Percentiles rank a stretch among this genome's conserved stretches.
Conservation (phyloP, 2,113 vertebrate genomes). For the Ophiodon elongatus region DNA sequence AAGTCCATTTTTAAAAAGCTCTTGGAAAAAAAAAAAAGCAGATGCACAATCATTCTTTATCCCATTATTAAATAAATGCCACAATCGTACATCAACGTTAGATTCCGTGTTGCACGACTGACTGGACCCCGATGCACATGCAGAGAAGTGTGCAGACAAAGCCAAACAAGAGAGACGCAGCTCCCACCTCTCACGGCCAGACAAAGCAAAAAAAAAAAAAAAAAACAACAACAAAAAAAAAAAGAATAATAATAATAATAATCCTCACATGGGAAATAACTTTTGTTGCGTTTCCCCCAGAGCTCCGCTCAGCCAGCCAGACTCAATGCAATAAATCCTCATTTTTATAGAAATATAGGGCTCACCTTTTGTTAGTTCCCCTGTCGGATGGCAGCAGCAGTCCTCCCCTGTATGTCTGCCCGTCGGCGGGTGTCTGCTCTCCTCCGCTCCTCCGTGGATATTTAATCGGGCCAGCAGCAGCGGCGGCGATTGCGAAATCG, state of each 20-base stretch:
- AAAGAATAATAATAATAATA: no score
- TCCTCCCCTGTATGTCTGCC: not conserved
- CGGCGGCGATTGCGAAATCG: constrained; percentile 27
- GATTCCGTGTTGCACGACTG: not conserved
- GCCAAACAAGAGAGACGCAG: constrained; percentile 32
- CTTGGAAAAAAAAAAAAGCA: not conserved
- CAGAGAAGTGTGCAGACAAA: constrained; percentile 56
- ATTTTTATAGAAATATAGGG: not conserved
- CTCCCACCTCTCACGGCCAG: not conserved
- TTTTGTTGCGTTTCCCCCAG: constrained; percentile 34
- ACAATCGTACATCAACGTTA: not conserved
- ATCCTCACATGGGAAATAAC: constrained; percentile 24
- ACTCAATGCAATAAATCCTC: not conserved
- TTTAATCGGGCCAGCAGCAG: constrained; percentile 17
- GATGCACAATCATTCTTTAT: not conserved
- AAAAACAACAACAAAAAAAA: no score
- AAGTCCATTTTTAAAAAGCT: not conserved
- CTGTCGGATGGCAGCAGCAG: not conserved
- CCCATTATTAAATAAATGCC: not conserved
- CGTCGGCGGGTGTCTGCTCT: constrained; percentile 18
- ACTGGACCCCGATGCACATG: not conserved
- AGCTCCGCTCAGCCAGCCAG: not conserved
- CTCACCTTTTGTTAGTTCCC: constrained; percentile 55
- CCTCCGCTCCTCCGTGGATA: constrained; percentile 29
- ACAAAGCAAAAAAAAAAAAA: constrained; percentile 5